These are phyloP conservation scores for Timema podura DNA, from an alignment of 2,888 invertebrate species.

Conservation along the genomic window DNA sequence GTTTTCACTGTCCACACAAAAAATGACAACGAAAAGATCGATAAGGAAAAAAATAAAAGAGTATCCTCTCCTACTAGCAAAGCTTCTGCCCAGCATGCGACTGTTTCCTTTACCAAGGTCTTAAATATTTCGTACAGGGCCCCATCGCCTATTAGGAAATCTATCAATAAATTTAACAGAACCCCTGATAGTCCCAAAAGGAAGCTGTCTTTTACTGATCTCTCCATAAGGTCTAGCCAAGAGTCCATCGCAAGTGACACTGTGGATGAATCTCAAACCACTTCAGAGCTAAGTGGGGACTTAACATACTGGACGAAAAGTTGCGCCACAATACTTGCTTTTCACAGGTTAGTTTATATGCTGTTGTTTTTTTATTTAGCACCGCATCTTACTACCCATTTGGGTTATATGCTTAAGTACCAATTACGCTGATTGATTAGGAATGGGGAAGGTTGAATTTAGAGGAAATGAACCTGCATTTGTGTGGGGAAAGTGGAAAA, in stretches of 20 bases:
- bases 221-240: too few relatives aligned
- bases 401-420: too few relatives aligned
- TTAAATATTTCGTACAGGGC: slow-evolving; percentile 47
- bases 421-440: too few relatives aligned
- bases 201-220: too few relatives aligned
- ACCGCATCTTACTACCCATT: too few relatives aligned
- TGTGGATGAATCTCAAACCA: too few relatives aligned
- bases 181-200: too few relatives aligned
- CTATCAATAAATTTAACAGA: slow-evolving; percentile 13
- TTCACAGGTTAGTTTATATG: slow-evolving; percentile 54
- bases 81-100: slow-evolving; percentile 59
- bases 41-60: slow-evolving; percentile 51
- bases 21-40: slow-evolving; percentile 21
- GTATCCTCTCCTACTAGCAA: slow-evolving; percentile 58
- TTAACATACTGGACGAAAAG: slow-evolving; percentile 41
- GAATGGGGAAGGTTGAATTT: too few relatives aligned
- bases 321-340: slow-evolving; percentile 61
- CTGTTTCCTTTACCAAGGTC: slow-evolving; percentile 55
- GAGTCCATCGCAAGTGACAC: too few relatives aligned
- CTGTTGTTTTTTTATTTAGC: neutral
- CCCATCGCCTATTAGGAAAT: slow-evolving; percentile 22
- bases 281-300: slow-evolving; percentile 18
- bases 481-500: too few relatives aligned
- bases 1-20: slow-evolving; percentile 58
- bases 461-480: too few relatives aligned